Evolutionary conservation across 2,797 vertebrate species (phyloP).

Genomic region (Hypotaenidia okinawae): DNA sequence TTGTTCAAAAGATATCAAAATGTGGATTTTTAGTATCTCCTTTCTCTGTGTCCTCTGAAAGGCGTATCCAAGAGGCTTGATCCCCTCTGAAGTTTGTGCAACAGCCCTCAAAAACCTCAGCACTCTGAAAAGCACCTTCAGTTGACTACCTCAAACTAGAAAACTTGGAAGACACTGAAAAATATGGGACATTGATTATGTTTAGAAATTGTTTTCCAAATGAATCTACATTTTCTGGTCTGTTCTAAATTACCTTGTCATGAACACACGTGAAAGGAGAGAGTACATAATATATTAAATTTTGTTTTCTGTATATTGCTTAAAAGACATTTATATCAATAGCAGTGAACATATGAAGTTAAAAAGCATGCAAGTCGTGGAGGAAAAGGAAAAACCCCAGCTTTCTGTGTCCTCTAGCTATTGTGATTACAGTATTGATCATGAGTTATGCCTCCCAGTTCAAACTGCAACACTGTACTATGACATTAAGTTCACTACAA

Average conservation of each 20-base stretch:
- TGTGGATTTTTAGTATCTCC: not conserved
- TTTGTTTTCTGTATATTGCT: not conserved
- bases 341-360: not conserved
- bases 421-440: not conserved
- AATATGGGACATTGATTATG: not conserved
- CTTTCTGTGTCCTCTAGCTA: not conserved
- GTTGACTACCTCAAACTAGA: not conserved
- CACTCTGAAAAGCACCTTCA: not conserved
- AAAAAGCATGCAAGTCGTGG: not conserved
- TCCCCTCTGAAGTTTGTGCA: not conserved
- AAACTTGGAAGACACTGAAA: not conserved
- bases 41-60: not conserved
- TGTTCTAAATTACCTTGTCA: not conserved
- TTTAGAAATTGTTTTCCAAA: not conserved
- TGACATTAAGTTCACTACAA: not conserved
- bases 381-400: not conserved
- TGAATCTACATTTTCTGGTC: not conserved
- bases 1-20: not conserved
- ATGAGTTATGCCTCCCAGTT: not conserved
- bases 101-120: not conserved
- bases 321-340: not conserved
- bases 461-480: not conserved
- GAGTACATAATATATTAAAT: not conserved
- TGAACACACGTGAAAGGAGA: not conserved
- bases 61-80: not conserved